Conservation (phyloP, 2,888 invertebrate genomes). For the Andrena minutula region DNA sequence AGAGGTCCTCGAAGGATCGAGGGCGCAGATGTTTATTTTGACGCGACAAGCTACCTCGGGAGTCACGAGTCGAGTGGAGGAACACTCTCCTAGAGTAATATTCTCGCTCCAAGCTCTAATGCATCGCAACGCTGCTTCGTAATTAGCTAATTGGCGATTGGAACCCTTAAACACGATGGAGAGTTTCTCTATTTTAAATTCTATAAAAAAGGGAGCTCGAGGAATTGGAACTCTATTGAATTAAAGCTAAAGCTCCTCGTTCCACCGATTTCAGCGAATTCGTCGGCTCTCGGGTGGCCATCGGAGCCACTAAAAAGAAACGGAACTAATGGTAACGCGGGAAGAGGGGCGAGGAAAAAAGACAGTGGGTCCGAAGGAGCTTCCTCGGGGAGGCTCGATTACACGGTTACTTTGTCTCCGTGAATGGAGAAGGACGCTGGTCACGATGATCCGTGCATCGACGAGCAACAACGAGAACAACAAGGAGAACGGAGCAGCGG, state of each 20-base stretch:
- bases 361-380: constrained; percentile 48
- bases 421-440: constrained; percentile 71
- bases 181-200: background rate
- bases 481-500: constrained; percentile 42
- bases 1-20: constrained; percentile 68
- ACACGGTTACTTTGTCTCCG: constrained; percentile 81
- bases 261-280: background rate
- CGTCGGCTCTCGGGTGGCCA: constrained; percentile 1
- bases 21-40: constrained; percentile 80
- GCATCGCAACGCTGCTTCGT: background rate
- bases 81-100: constrained; percentile 4
- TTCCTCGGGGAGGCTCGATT: constrained; percentile 73
- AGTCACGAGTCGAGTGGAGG: constrained; percentile 59
- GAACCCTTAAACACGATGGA: background rate
- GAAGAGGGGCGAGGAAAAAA: constrained; percentile 21
- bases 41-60: constrained; percentile 57
- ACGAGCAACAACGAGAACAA: constrained; percentile 37
- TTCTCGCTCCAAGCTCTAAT: constrained; percentile 7
- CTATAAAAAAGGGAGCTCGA: background rate
- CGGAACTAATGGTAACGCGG: constrained; percentile 24
- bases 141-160: background rate
- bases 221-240: background rate
- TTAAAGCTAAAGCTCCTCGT: background rate
- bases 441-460: constrained; percentile 56
- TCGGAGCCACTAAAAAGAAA: constrained; percentile 5